Percentiles rank a stretch among this genome's conserved stretches.
These are phyloP conservation scores for Tetramorium simillimum DNA, from an alignment of 1,140 invertebrate species.

Conservation along the genomic window DNA sequence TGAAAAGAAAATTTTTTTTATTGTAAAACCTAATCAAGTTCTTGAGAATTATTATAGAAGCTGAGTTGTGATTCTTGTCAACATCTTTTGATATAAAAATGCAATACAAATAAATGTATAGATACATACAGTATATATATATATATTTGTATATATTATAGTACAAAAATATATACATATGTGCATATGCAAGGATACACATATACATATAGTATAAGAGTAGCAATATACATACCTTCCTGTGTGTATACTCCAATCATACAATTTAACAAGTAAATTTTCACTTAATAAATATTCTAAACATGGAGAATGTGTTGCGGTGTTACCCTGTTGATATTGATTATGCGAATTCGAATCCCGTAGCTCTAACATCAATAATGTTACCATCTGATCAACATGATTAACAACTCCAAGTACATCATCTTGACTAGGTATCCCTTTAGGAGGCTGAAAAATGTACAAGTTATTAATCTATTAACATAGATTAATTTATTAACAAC, in stretches of 20 bases:
- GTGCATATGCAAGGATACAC: too few relatives aligned
- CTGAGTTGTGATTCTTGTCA: too few relatives aligned
- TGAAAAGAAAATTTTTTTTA: too few relatives aligned
- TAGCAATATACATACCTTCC: constrained; percentile 88
- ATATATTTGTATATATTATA: not conserved
- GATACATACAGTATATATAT: too few relatives aligned
- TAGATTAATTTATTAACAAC: too few relatives aligned
- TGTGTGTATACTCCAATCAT: constrained; percentile 91
- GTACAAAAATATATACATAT: too few relatives aligned
- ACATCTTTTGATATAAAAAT: too few relatives aligned
- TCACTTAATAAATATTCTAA: constrained; percentile 92
- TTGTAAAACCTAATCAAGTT: too few relatives aligned
- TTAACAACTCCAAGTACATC: constrained; percentile 96
- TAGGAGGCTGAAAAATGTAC: constrained; percentile 79
- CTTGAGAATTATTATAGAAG: too few relatives aligned
- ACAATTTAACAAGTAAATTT: constrained; percentile 92
- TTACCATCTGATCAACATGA: constrained; percentile 96
- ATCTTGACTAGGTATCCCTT: constrained; percentile 88
- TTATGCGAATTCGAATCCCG: constrained; percentile 81
- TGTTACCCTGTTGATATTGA: constrained; percentile 82
- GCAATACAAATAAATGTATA: too few relatives aligned
- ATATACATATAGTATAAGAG: not conserved
- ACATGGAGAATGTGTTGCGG: constrained; percentile 88
- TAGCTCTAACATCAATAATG: constrained; percentile 94
- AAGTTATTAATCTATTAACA: constrained; percentile 7